phyloP scores from a whole-genome alignment of 2,113 vertebrate species.

The Albula goreensis region DNA sequence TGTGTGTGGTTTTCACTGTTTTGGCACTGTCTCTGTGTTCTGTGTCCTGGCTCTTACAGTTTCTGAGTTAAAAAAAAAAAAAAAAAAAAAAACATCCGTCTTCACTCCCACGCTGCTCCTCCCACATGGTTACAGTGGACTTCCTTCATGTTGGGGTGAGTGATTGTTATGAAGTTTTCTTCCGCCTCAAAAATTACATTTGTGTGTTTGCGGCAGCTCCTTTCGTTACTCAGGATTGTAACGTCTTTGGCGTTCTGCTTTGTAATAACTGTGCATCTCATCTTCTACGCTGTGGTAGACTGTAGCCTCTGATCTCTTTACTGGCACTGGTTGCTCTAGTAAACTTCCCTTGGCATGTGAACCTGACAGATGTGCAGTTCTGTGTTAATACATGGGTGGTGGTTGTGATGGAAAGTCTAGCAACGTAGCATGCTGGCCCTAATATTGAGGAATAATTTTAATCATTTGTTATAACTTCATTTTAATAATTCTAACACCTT shows the following conservation, averaged over 20 bases:
- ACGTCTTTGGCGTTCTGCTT: not conserved
- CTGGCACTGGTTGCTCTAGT: not conserved
- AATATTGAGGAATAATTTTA: not conserved
- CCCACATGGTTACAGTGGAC: constrained; percentile 1
- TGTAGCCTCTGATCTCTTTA: not conserved
- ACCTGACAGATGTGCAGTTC: not conserved
- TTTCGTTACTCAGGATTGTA: no score
- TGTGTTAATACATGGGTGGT: not conserved
- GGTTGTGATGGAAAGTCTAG: no score
- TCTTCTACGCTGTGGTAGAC: not conserved
- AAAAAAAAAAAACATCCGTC: not conserved
- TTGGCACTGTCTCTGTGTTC: not conserved
- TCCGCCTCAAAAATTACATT: no score
- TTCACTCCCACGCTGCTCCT: not conserved
- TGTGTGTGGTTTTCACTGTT: not conserved
- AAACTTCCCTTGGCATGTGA: not conserved
- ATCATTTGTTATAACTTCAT: no score
- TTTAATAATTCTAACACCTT: not conserved
- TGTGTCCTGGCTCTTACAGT: not conserved
- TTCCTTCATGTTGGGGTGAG: constrained; percentile 19
- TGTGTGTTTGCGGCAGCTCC: no score
- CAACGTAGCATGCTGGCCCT: not conserved
- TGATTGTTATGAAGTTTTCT: constrained; percentile 17
- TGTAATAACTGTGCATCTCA: not conserved
- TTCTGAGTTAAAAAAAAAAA: not conserved